A percentile compares a stretch with the other conserved stretches of the same genome.
Evolutionary conservation across 2,113 vertebrate species (phyloP).

Genomic region (Suncus etruscus): DNA sequence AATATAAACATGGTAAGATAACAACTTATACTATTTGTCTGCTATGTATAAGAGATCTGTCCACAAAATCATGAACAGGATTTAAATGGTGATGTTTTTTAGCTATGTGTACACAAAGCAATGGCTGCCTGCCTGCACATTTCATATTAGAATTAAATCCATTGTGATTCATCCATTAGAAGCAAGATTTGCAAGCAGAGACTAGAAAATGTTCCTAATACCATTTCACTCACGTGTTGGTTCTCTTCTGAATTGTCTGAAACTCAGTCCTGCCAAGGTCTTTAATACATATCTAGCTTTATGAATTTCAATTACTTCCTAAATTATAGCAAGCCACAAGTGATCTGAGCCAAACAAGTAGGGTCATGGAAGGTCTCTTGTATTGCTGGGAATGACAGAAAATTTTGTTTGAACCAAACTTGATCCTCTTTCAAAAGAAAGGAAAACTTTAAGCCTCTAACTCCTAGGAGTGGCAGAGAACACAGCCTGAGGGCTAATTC

Average conservation of each 20-base stretch:
- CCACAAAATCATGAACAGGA: neutral
- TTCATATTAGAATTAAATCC: slow-evolving; percentile 68
- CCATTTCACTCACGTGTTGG: slow-evolving; percentile 54
- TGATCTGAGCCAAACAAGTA: slow-evolving; percentile 57
- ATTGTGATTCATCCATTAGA: slow-evolving; percentile 70
- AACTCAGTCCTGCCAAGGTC: slow-evolving; percentile 53
- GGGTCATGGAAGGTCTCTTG: slow-evolving; percentile 69
- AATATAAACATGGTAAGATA: neutral
- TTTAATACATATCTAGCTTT: slow-evolving; percentile 71
- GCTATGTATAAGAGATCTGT: neutral
- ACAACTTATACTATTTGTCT: neutral
- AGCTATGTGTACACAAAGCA: slow-evolving; percentile 4
- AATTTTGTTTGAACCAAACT: slow-evolving; percentile 68
- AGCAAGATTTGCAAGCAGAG: slow-evolving; percentile 62
- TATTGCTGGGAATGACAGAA: slow-evolving; percentile 37
- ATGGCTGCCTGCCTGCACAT: slow-evolving; percentile 52
- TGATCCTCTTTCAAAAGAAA: slow-evolving; percentile 77
- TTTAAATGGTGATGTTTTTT: slow-evolving; percentile 35
- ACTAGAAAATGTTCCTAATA: slow-evolving; percentile 70
- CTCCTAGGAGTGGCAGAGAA: slow-evolving; percentile 70
- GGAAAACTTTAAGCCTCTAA: slow-evolving; percentile 66
- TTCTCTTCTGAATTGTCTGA: slow-evolving; percentile 57
- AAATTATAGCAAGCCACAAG: slow-evolving; percentile 66
- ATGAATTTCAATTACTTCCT: slow-evolving; percentile 74
- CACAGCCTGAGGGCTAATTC: slow-evolving; percentile 73